Evolutionary conservation across 2,113 vertebrate species (phyloP).

Genomic region (Chascanopsetta lugubris): DNA sequence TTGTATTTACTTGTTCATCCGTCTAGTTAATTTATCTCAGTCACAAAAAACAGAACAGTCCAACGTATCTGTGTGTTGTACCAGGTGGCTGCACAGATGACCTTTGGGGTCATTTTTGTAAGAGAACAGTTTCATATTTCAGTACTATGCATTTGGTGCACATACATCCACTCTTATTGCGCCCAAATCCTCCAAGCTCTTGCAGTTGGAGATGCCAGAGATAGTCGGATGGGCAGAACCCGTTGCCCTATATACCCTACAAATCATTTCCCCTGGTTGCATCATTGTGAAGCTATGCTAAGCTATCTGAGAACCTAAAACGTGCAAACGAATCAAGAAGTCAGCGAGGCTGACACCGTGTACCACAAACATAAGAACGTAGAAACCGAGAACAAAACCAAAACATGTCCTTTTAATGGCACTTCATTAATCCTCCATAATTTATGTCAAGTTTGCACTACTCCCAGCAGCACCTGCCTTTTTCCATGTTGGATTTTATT

Average conservation of each 20-base stretch:
- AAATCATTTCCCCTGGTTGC: slow-evolving; percentile 68
- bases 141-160: slow-evolving; percentile 4
- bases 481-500: slow-evolving; percentile 16
- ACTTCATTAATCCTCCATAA: slow-evolving; percentile 31
- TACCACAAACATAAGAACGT: neutral
- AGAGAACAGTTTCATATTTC: neutral
- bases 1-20: too few relatives aligned
- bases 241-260: slow-evolving; percentile 29
- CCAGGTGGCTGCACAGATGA: neutral
- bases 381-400: slow-evolving; percentile 14
- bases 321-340: slow-evolving; percentile 46
- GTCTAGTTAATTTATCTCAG: too few relatives aligned
- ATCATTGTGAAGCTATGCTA: slow-evolving; percentile 59
- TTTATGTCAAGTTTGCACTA: slow-evolving; percentile 34
- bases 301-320: slow-evolving; percentile 42
- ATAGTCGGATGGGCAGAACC: slow-evolving; percentile 32
- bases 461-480: neutral
- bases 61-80: neutral
- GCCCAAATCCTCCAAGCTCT: slow-evolving; percentile 3
- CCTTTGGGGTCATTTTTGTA: neutral
- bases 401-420: slow-evolving; percentile 17
- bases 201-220: slow-evolving; percentile 37
- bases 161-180: slow-evolving; percentile 3
- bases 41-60: too few relatives aligned
- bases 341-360: slow-evolving; percentile 1